Evolutionary conservation across 2,797 vertebrate genomes (phyloP).

Genomic region (Bovichtus diacanthus): DNA sequence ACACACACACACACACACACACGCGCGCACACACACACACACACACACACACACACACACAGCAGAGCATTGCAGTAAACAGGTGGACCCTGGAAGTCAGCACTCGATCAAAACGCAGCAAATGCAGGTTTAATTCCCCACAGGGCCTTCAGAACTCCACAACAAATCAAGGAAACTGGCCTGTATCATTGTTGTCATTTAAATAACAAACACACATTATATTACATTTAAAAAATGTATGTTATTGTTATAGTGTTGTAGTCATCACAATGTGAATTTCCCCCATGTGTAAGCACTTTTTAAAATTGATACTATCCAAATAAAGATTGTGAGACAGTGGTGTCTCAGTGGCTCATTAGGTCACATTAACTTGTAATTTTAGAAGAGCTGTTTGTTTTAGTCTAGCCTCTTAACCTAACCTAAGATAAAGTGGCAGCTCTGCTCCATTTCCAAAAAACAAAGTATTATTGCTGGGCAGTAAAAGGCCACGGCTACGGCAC

Average conservation of each 20-base stretch:
- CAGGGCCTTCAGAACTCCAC: conserved; percentile 39
- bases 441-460: conserved; percentile 46
- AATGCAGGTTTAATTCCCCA: conserved; percentile 70
- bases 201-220: conserved; percentile 49
- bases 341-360: conserved; percentile 16
- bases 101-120: conserved; percentile 78
- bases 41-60: conserved; percentile 18
- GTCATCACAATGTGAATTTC: conserved; percentile 31
- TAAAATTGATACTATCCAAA: conserved; percentile 17
- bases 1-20: background rate
- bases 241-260: conserved; percentile 10
- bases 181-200: conserved; percentile 44
- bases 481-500: conserved; percentile 55
- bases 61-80: conserved; percentile 60
- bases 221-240: conserved; percentile 12
- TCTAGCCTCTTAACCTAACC: conserved; percentile 14
- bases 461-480: conserved; percentile 38
- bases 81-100: conserved; percentile 74
- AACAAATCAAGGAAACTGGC: conserved; percentile 67
- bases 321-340: background rate
- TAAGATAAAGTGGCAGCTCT: conserved; percentile 44
- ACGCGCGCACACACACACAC: conserved; percentile 16
- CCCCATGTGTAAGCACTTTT: conserved; percentile 20
- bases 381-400: conserved; percentile 46
- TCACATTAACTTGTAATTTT: conserved; percentile 20